Conservation (phyloP, 2,888 invertebrate species). For the Chrysomela aeneicollis region DNA sequence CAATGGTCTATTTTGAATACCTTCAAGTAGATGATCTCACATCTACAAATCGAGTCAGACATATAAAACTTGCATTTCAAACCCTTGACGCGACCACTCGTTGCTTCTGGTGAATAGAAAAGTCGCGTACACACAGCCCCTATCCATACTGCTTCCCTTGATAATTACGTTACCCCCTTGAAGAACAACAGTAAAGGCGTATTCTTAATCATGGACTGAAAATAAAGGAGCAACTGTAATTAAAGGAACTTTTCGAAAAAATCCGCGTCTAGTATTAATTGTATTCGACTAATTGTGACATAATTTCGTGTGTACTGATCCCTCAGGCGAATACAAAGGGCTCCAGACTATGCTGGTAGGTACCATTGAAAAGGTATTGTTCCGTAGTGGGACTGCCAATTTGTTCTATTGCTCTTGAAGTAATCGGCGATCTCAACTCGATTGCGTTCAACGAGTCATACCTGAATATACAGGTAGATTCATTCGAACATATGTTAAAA, state of each 20-base stretch:
- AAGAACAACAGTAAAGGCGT: conserved; percentile 16
- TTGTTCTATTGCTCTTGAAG: conserved; percentile 23
- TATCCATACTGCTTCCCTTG: conserved; percentile 8
- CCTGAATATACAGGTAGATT: background rate
- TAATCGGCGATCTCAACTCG: conserved; percentile 14
- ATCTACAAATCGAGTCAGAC: too few species aligned
- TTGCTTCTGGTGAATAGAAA: conserved; percentile 7
- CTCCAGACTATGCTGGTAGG: conserved; percentile 22
- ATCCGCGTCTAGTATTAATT: conserved; percentile 27
- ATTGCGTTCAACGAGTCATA: background rate
- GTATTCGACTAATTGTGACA: conserved; percentile 26
- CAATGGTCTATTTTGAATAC: too few species aligned
- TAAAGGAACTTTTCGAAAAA: conserved; percentile 26
- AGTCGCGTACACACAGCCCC: background rate
- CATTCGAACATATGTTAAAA: too few species aligned
- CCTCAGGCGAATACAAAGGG: conserved; percentile 17
- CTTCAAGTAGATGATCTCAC: too few species aligned
- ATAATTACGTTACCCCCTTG: conserved; percentile 24
- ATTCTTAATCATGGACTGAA: conserved; percentile 23
- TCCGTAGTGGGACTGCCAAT: conserved; percentile 12
- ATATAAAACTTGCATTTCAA: background rate
- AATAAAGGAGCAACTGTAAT: conserved; percentile 26
- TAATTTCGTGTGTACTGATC: conserved; percentile 19
- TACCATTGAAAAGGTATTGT: conserved; percentile 17
- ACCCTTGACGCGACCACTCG: background rate